Percentiles rank a stretch among this genome's conserved stretches.
Evolutionary conservation across 2,888 invertebrate species (phyloP).

Genomic region (Diarsia dahlii): DNA sequence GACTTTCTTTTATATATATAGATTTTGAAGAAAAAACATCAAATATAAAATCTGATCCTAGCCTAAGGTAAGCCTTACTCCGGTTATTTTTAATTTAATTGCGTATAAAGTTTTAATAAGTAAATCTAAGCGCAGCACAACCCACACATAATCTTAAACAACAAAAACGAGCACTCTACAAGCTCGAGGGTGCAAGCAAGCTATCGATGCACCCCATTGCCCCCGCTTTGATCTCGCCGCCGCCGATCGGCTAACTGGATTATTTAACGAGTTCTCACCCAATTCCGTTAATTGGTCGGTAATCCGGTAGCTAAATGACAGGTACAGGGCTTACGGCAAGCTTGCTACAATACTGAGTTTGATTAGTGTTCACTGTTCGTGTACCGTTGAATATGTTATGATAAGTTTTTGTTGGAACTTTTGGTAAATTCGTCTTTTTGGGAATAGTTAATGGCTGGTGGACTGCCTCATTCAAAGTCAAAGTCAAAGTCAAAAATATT

Average conservation of each 20-base stretch:
- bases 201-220: constrained; percentile 66
- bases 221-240: constrained; percentile 64
- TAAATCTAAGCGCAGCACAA: not conserved
- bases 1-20: too few relatives aligned
- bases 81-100: not conserved
- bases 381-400: constrained; percentile 22
- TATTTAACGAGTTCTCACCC: constrained; percentile 70
- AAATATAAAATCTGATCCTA: too few relatives aligned
- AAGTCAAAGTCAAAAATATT: too few relatives aligned
- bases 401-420: constrained; percentile 36
- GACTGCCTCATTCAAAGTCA: too few relatives aligned
- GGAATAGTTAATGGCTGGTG: too few relatives aligned
- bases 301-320: constrained; percentile 69
- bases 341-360: constrained; percentile 46
- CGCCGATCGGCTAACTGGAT: constrained; percentile 71
- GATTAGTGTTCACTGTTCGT: constrained; percentile 51
- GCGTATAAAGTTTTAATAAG: not conserved
- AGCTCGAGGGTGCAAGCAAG: constrained; percentile 51
- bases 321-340: constrained; percentile 57
- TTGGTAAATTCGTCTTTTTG: not conserved
- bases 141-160: constrained; percentile 28
- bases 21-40: too few relatives aligned
- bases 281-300: constrained; percentile 70
- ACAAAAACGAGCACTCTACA: constrained; percentile 32
- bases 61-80: too few relatives aligned